phyloP scores from a whole-genome alignment of 2,888 invertebrate species.

The Mythimna ferrago region DNA sequence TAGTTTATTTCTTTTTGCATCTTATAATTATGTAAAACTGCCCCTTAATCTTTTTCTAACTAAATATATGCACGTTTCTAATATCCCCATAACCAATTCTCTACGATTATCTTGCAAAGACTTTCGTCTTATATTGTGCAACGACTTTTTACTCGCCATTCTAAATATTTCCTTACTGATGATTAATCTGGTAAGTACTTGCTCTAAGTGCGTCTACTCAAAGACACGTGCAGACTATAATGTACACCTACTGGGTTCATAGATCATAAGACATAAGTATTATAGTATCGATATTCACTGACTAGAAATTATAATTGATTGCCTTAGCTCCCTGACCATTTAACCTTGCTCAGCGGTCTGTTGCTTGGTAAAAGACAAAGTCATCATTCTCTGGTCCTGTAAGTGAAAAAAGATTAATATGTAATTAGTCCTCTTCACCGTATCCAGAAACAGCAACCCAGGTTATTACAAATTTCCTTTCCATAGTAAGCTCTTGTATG shows the following conservation, averaged over 20 bases:
- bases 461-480: neutral
- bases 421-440: neutral
- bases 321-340: constrained; percentile 1
- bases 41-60: no score
- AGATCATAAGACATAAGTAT: constrained; percentile 51
- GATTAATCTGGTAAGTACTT: constrained; percentile 59
- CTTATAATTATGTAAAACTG: neutral
- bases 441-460: neutral
- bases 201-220: constrained; percentile 27
- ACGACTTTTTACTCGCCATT: constrained; percentile 20
- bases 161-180: constrained; percentile 41
- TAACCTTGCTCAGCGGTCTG: constrained; percentile 15
- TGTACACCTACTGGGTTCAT: constrained; percentile 55
- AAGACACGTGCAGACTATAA: constrained; percentile 60
- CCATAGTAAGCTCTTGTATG: neutral
- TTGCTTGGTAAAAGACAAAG: neutral
- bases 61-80: neutral
- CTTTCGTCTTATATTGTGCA: constrained; percentile 7
- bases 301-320: constrained; percentile 46
- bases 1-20: neutral
- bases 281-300: constrained; percentile 5
- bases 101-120: neutral
- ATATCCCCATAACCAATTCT: neutral
- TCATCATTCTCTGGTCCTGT: neutral
- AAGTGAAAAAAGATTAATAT: neutral